Evolutionary conservation across 2,888 invertebrate species (phyloP).

Genomic region (Melanargia galathea): DNA sequence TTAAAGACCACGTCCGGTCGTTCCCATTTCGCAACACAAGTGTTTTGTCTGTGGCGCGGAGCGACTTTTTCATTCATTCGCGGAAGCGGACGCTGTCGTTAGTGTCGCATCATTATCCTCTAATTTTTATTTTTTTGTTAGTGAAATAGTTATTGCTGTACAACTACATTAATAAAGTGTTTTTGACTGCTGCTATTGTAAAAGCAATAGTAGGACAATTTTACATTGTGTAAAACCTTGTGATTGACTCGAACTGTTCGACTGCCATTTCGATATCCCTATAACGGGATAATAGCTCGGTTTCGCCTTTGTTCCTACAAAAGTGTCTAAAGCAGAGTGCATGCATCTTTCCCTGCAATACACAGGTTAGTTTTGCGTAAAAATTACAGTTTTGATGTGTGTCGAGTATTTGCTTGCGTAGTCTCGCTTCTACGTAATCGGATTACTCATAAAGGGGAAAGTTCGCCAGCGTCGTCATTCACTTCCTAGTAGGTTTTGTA

Average conservation of each 20-base stretch:
- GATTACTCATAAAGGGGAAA: constrained; percentile 72
- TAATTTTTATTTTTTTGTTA: constrained; percentile 75
- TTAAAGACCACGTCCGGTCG: constrained; percentile 2
- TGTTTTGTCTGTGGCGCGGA: constrained; percentile 39
- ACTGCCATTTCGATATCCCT: constrained; percentile 76
- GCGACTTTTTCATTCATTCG: constrained; percentile 51
- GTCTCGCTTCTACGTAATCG: constrained; percentile 56
- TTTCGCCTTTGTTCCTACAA: constrained; percentile 76
- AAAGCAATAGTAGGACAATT: constrained; percentile 55
- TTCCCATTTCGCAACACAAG: neutral
- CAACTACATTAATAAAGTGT: constrained; percentile 59
- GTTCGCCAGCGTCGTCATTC: constrained; percentile 66
- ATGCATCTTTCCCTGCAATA: constrained; percentile 82
- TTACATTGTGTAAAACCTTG: constrained; percentile 55
- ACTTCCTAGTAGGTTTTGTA: constrained; percentile 68
- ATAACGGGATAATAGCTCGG: constrained; percentile 81
- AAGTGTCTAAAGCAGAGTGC: constrained; percentile 82
- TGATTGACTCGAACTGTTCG: constrained; percentile 57
- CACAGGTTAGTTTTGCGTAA: constrained; percentile 67
- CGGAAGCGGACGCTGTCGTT: constrained; percentile 71
- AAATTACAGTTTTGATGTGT: constrained; percentile 24
- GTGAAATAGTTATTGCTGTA: constrained; percentile 54
- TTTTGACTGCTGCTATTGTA: constrained; percentile 58
- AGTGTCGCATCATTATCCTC: constrained; percentile 63
- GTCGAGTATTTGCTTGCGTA: constrained; percentile 42